Evolutionary conservation across 2,888 invertebrate species (phyloP).

Genomic region (Zygaena filipendulae): DNA sequence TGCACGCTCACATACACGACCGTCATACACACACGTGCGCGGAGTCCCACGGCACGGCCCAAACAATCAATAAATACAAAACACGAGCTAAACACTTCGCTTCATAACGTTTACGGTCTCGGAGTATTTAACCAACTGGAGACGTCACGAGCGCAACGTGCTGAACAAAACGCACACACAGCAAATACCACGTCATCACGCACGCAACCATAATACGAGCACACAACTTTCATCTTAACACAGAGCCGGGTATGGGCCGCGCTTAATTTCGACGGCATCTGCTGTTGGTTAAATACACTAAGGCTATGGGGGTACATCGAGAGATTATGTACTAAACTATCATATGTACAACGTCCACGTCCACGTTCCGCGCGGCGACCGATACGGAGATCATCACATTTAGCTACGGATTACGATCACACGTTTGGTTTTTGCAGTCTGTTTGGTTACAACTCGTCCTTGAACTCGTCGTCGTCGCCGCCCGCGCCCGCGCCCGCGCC

Average conservation of each 20-base stretch:
- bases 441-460: conserved; percentile 81
- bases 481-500: conserved; percentile 74
- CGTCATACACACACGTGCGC: conserved; percentile 24
- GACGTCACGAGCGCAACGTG: too few relatives aligned
- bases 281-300: conserved; percentile 26
- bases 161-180: conserved; percentile 21
- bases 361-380: too few relatives aligned
- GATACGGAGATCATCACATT: conserved; percentile 48
- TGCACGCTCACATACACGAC: conserved; percentile 21
- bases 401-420: conserved; percentile 51
- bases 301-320: conserved; percentile 4
- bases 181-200: too few relatives aligned
- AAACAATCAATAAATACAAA: conserved; percentile 52
- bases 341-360: conserved; percentile 22
- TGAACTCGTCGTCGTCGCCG: conserved; percentile 80
- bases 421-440: conserved; percentile 35
- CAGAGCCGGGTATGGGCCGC: too few relatives aligned
- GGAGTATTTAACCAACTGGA: too few relatives aligned
- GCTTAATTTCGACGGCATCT: too few relatives aligned
- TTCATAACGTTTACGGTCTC: conserved; percentile 19
- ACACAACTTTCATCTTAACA: too few relatives aligned
- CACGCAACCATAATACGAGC: too few relatives aligned
- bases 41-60: conserved; percentile 35
- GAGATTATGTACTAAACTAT: not conserved
- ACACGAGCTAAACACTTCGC: conserved; percentile 44